A percentile compares a stretch with the other conserved stretches of the same genome.
Evolutionary conservation across 1,140 invertebrate species (phyloP).

Genomic region (Potamilus streckersoni): DNA sequence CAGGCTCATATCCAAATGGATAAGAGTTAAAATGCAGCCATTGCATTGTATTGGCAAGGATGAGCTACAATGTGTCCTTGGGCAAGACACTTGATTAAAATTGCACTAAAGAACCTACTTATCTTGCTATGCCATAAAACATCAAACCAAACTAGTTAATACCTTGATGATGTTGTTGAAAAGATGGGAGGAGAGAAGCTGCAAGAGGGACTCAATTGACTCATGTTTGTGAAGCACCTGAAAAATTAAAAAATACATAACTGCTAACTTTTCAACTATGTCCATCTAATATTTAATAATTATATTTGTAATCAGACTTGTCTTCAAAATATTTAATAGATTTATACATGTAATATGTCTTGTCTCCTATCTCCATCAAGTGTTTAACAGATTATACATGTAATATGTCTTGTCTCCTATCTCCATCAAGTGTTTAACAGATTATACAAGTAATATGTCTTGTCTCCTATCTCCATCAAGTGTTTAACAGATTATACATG

Average conservation of each 20-base stretch:
- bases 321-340: too few relatives aligned
- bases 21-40: neutral
- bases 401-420: too few relatives aligned
- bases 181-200: slow-evolving; percentile 31
- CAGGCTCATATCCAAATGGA: neutral
- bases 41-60: neutral
- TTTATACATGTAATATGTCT: too few relatives aligned
- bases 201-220: slow-evolving; percentile 22
- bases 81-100: neutral
- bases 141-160: neutral
- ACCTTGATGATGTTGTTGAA: slow-evolving; percentile 54
- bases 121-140: too few relatives aligned
- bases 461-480: too few relatives aligned
- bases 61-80: neutral
- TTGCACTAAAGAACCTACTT: neutral
- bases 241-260: slow-evolving; percentile 7
- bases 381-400: too few relatives aligned
- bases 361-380: too few relatives aligned
- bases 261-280: slow-evolving; percentile 1
- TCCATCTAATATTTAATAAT: slow-evolving; percentile 12
- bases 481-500: too few relatives aligned
- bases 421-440: too few relatives aligned
- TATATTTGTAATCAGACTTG: neutral
- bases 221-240: slow-evolving; percentile 40
- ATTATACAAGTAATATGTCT: too few relatives aligned